Evolutionary conservation across 2,888 invertebrate genomes (phyloP).

Genomic region (Panopea generosa): DNA sequence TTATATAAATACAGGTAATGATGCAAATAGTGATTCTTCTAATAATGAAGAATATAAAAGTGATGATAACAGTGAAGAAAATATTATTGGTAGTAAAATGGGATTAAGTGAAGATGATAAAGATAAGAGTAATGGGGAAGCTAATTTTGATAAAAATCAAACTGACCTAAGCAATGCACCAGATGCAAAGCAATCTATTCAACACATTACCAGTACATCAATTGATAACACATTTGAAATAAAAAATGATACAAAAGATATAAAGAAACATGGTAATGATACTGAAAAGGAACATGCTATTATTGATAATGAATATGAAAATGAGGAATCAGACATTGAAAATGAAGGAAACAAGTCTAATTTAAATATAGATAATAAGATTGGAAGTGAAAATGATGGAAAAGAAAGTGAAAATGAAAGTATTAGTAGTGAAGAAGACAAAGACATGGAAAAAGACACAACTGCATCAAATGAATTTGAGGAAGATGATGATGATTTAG

Average conservation of each 20-base stretch:
- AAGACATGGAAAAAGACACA: background rate
- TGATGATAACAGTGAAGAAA: too few relatives aligned
- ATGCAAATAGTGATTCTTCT: too few relatives aligned
- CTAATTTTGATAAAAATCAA: too few relatives aligned
- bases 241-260: background rate
- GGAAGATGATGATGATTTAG: conserved; percentile 14
- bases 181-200: too few relatives aligned
- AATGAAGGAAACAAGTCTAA: too few relatives aligned
- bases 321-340: too few relatives aligned
- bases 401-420: background rate
- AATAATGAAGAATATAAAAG: too few relatives aligned
- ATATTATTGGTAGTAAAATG: too few relatives aligned
- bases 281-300: background rate
- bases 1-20: background rate
- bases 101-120: too few relatives aligned
- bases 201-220: too few relatives aligned
- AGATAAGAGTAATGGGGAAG: too few relatives aligned
- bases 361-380: background rate
- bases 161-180: too few relatives aligned
- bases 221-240: background rate
- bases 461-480: conserved; percentile 8
- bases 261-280: background rate
- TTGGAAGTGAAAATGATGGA: background rate
- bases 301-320: background rate
- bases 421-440: background rate